Evolutionary conservation across 2,797 vertebrate genomes (phyloP), one percentile per base, ranked within the genome.

Genomic region (Pipistrellus pipistrellus): DNA sequence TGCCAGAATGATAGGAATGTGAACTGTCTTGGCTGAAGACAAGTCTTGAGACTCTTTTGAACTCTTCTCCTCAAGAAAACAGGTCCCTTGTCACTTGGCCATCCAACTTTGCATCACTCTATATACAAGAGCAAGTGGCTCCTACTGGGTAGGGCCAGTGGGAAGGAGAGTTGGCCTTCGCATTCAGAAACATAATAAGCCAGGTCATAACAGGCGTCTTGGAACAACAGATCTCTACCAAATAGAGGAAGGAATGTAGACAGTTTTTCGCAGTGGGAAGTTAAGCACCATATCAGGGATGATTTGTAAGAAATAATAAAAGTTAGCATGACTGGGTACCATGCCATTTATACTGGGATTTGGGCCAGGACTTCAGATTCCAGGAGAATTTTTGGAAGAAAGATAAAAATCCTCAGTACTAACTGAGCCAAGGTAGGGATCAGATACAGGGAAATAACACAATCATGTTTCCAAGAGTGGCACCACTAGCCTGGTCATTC

Each of bases 111-210:
- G 25, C 17, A 17, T 27, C 35, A 25, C 35, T 55, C 46, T 8
- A 8, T 41, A 2, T n/a, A 32, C 8, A 59, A 82, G 25, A 76
- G 66, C 17, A 84, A 11, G 25, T 66, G 13, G 2, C n/a, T 55
- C 10, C 0, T 48, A 6, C 46, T 59, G 32, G 4, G n/a, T 3
- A 71, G 30, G 8, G 55, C 2, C 32, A 25, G 21, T 10, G 30
- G 9, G 11, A 78, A n/a, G 14, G 71, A 48, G 21, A 68, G 23
- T 75, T 25, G 15, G 38, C 35, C 20, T 76, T 71, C 30, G 6
- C 8, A 32, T 1, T 89, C 5, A 72, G 68, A 95, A 86, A 35
- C 44, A 85, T 76, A 89, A 77, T n/a, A 64, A 92, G 51, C 21
- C 7, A 86, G 66, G 55, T 91, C 4, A 3, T 62, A 68, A 77